Conservation (phyloP, 2,888 invertebrate genomes). For the Panzeria rudis region DNA sequence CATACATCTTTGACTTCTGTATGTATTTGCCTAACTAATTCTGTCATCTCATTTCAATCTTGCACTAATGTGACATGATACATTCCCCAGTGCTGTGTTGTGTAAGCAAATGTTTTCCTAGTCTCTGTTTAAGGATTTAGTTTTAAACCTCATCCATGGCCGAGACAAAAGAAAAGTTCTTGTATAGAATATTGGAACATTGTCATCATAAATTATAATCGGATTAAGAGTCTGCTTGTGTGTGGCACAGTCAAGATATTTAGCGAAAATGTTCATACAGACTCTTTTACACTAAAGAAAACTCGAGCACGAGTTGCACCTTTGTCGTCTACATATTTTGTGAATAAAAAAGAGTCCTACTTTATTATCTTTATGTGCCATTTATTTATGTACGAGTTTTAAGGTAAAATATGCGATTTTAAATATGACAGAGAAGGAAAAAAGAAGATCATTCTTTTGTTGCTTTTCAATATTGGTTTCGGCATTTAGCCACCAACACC, state of each 20-base stretch:
- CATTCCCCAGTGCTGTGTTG: constrained; percentile 1
- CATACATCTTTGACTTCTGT: background rate
- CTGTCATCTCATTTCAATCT: constrained; percentile 27
- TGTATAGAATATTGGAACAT: constrained; percentile 41
- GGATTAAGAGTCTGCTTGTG: constrained; percentile 40
- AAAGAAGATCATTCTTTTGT: constrained; percentile 4
- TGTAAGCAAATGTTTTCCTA: constrained; percentile 15
- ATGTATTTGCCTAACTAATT: constrained; percentile 18
- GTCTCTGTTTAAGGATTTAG: constrained; percentile 5
- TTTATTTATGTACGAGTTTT: background rate
- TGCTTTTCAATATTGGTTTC: background rate
- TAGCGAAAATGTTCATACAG: constrained; percentile 18
- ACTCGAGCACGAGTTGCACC: constrained; percentile 13
- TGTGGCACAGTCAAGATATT: constrained; percentile 31
- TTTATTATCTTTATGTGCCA: constrained; percentile 31
- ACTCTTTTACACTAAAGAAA: background rate
- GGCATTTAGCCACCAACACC: background rate
- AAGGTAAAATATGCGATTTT: background rate
- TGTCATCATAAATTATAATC: constrained; percentile 60
- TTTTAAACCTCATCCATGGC: constrained; percentile 20
- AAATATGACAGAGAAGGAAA: background rate
- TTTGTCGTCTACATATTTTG: constrained; percentile 10
- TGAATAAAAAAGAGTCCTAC: background rate
- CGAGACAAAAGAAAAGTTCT: constrained; percentile 14
- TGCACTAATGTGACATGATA: constrained; percentile 46